Conservation (phyloP, 2,888 invertebrate genomes). For the Dastarcus helophoroides region DNA sequence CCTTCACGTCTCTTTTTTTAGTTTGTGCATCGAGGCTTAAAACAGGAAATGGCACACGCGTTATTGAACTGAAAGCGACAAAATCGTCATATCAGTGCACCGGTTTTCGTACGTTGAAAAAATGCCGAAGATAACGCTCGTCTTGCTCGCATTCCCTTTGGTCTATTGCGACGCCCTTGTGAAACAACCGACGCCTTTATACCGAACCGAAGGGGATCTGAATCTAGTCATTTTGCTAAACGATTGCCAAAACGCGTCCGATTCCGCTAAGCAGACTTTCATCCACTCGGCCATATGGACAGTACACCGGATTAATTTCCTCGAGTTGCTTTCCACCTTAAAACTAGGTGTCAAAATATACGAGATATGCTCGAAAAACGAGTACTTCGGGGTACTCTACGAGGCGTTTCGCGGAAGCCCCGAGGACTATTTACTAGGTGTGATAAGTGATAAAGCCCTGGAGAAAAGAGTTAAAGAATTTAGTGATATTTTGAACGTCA, state of each 20-base stretch:
- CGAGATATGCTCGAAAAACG: slow-evolving; percentile 25
- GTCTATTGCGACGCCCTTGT: slow-evolving; percentile 2
- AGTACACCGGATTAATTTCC: slow-evolving; percentile 26
- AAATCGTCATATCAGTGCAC: too few relatives aligned
- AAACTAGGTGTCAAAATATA: slow-evolving; percentile 25
- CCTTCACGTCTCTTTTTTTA: slow-evolving; percentile 3
- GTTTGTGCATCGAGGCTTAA: slow-evolving; percentile 20
- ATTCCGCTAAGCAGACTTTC: slow-evolving; percentile 20
- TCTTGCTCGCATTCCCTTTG: too few relatives aligned
- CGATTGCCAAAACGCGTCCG: slow-evolving; percentile 19
- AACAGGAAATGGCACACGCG: slow-evolving; percentile 19
- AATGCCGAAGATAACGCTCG: too few relatives aligned
- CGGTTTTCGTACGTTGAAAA: too few relatives aligned
- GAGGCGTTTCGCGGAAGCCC: slow-evolving; percentile 21
- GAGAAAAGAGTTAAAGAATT: slow-evolving; percentile 22
- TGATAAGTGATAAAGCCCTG: slow-evolving; percentile 19
- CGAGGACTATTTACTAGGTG: slow-evolving; percentile 22
- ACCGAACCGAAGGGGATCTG: slow-evolving; percentile 22
- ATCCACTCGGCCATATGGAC: slow-evolving; percentile 30
- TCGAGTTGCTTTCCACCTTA: slow-evolving; percentile 21
- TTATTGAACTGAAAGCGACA: too few relatives aligned
- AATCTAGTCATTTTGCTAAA: slow-evolving; percentile 26
- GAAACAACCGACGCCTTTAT: slow-evolving; percentile 13
- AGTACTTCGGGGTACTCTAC: slow-evolving; percentile 26
- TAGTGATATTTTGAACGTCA: slow-evolving; percentile 23